Conservation (phyloP, 2,797 vertebrate genomes). For the Pseudocheirus occidentalis region DNA sequence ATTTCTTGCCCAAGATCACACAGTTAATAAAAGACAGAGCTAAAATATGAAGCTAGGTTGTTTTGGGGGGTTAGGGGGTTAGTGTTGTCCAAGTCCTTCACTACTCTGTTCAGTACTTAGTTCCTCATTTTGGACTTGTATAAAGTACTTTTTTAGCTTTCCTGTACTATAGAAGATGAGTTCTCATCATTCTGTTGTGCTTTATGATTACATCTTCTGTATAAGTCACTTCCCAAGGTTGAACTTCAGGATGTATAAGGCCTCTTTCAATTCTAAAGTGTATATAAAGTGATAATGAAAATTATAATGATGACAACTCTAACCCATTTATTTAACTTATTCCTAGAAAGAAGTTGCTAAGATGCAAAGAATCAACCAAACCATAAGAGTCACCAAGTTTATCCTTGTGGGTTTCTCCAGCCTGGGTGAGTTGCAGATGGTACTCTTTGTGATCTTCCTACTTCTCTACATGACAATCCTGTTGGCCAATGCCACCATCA, state of each 20-base stretch:
- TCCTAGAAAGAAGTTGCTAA: constrained; percentile 13
- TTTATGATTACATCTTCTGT: neutral
- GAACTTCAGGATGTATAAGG: neutral
- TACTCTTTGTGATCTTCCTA: constrained; percentile 60
- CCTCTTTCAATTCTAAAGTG: neutral
- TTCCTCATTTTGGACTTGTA: neutral
- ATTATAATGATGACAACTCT: neutral
- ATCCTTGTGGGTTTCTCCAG: constrained; percentile 66
- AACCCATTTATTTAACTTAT: neutral
- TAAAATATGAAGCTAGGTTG: neutral
- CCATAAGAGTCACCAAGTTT: constrained; percentile 41
- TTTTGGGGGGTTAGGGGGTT: neutral
- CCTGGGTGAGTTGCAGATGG: constrained; percentile 47
- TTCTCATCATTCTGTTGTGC: neutral
- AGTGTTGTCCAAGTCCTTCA: neutral
- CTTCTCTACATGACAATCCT: constrained; percentile 65
- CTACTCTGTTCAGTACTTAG: neutral
- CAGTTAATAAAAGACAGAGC: neutral
- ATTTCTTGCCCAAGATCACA: neutral
- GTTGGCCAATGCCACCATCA: constrained; percentile 47
- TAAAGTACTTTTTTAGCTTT: neutral
- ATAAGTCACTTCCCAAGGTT: constrained; percentile 8
- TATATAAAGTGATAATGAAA: neutral
- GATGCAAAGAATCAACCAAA: constrained; percentile 56
- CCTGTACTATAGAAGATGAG: neutral